Evolutionary conservation across 1,140 invertebrate genomes (phyloP).

Genomic region (Leucophenga varia): DNA sequence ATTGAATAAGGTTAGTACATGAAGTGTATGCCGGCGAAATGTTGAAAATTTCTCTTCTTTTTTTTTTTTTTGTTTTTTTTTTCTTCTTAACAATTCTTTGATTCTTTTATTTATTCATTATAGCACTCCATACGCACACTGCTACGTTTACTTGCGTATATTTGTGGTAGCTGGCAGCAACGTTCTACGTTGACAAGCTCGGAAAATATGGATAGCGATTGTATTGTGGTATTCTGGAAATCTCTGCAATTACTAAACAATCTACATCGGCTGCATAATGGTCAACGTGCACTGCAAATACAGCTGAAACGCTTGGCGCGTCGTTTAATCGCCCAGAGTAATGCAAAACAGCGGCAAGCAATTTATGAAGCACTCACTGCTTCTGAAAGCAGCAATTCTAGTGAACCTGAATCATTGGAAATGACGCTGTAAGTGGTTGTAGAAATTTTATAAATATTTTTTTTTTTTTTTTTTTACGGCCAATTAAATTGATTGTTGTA

Average conservation of each 20-base stretch:
- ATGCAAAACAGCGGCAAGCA: conserved; percentile 12
- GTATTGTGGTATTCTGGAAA: no score
- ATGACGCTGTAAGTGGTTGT: no score
- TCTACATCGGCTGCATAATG: conserved; percentile 36
- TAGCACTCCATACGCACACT: conserved; percentile 39
- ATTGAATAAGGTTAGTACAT: conserved; percentile 34
- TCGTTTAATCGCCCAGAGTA: conserved; percentile 24
- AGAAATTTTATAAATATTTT: no score
- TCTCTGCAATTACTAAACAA: conserved; percentile 36
- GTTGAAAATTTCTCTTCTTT: no score
- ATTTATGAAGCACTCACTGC: conserved; percentile 35
- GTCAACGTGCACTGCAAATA: conserved; percentile 28
- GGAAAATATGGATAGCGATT: no score
- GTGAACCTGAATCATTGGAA: no score
- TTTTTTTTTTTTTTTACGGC: no score
- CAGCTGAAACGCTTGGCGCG: conserved; percentile 33
- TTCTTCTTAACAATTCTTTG: no score
- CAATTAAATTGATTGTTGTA: background rate
- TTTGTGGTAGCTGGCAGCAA: conserved; percentile 22
- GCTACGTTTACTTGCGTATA: conserved; percentile 31
- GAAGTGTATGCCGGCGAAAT: no score
- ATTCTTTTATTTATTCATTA: background rate
- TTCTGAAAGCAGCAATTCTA: no score
- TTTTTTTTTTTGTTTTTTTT: no score
- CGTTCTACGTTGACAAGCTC: no score